These are phyloP conservation scores for Caenorhabditis elegans DNA, from an alignment of 1,140 invertebrate genomes.

Conservation along the genomic window WBcel235 BX284602.5:12357501-12358000, in stretches of 20 bases:
- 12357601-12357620: not conserved
- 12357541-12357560: too few relatives aligned
- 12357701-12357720: not conserved
- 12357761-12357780: too few relatives aligned
- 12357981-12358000: not conserved
- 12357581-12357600: not conserved
- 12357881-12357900: slow-evolving; percentile 14
- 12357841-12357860: too few relatives aligned
- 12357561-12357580: not conserved
- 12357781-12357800: not conserved
- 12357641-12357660: not conserved
- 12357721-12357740: too few relatives aligned
- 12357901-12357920: not conserved
- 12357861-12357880: not conserved
- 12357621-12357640: not conserved
- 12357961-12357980: too few relatives aligned
- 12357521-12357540: too few relatives aligned
- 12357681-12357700: too few relatives aligned
- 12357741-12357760: too few relatives aligned
- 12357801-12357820: not conserved
- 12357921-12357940: not conserved
- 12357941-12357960: too few relatives aligned
- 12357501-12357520: too few relatives aligned
- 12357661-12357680: not conserved
- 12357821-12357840: not conserved